Evolutionary conservation across 2,888 invertebrate species (phyloP).

Genomic region (Artemia sp.): DNA sequence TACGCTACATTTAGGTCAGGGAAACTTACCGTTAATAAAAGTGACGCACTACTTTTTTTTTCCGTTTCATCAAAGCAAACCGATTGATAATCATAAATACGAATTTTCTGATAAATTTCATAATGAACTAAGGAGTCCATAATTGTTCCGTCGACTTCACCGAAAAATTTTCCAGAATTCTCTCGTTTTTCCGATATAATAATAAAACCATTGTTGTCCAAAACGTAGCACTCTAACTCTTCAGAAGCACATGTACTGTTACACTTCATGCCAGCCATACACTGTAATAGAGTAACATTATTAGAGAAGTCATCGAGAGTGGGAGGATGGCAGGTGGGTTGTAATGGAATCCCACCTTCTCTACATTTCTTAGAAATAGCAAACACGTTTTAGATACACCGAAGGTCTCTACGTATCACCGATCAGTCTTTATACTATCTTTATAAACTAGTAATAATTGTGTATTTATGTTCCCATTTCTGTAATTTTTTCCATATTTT

Average conservation of each 20-base stretch:
- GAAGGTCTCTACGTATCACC: no score
- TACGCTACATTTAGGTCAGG: no score
- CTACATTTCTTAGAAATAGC: no score
- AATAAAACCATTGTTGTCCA: slow-evolving; percentile 87
- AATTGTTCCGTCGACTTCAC: slow-evolving; percentile 80
- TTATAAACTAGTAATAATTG: no score
- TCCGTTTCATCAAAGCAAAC: slow-evolving; percentile 48
- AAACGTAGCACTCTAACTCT: slow-evolving; percentile 73
- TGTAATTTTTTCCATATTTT: no score
- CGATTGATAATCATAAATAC: slow-evolving; percentile 75
- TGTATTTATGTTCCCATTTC: no score
- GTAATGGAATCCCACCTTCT: no score
- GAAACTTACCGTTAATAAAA: slow-evolving; percentile 27
- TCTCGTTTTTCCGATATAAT: slow-evolving; percentile 69
- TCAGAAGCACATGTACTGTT: slow-evolving; percentile 70
- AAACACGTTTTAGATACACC: no score
- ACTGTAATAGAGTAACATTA: background rate
- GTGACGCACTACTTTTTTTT: slow-evolving; percentile 31
- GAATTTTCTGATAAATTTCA: slow-evolving; percentile 61
- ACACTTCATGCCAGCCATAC: slow-evolving; percentile 20
- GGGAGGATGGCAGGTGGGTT: no score
- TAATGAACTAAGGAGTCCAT: slow-evolving; percentile 83
- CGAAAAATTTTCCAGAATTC: slow-evolving; percentile 81
- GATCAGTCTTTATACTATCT: no score
- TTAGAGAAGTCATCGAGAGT: no score